These are phyloP conservation scores for Pyrochroa serraticornis DNA, from an alignment of 2,888 invertebrate species.

Conservation along the genomic window DNA sequence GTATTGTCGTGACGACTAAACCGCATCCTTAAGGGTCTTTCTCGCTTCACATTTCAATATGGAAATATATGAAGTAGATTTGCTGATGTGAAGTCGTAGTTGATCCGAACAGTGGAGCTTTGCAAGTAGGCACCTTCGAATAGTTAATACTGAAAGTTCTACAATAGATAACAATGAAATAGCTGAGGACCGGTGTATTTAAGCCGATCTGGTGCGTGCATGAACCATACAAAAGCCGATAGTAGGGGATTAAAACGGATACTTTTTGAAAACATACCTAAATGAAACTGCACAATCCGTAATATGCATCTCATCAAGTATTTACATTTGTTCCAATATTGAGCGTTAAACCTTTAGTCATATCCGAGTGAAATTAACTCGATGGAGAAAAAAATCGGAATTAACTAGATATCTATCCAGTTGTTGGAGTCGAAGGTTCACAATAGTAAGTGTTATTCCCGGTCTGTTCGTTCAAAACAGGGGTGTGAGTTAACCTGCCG, in stretches of 20 bases:
- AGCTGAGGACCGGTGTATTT: constrained; percentile 31
- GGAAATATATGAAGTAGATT: background rate
- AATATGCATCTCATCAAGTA: constrained; percentile 25
- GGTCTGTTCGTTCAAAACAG: constrained; percentile 21
- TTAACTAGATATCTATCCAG: no score
- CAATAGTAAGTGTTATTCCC: constrained; percentile 27
- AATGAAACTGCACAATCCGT: constrained; percentile 27
- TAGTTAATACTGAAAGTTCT: constrained; percentile 22
- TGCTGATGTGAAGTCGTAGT: constrained; percentile 10
- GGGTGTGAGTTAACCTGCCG: constrained; percentile 46
- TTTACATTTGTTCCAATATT: constrained; percentile 18
- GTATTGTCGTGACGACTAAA: no score
- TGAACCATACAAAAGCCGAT: constrained; percentile 23
- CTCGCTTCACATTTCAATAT: no score
- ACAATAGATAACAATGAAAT: constrained; percentile 33
- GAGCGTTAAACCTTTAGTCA: constrained; percentile 17
- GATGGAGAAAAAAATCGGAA: no score
- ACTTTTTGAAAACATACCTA: constrained; percentile 16
- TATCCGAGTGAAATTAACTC: no score
- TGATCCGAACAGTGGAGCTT: constrained; percentile 7
- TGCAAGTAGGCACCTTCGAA: constrained; percentile 10
- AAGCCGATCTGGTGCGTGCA: constrained; percentile 19
- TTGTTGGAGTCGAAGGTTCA: no score
- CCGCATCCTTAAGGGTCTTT: no score
- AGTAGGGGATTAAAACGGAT: constrained; percentile 22